phyloP scores from a whole-genome alignment of 2,113 vertebrate genomes.

The Mobula birostris region DNA sequence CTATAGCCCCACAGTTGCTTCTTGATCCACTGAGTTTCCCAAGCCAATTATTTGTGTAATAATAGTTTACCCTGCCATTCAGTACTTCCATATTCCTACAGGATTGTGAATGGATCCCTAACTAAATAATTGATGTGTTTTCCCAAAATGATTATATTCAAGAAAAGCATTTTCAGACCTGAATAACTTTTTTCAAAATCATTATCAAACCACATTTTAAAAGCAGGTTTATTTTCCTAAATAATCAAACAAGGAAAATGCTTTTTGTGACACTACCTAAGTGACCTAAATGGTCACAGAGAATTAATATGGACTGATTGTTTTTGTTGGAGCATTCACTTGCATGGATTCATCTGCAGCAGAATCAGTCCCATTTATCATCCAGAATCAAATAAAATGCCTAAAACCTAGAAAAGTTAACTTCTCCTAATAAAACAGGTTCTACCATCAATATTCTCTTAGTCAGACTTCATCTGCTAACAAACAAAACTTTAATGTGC shows the following conservation, averaged over 20 bases:
- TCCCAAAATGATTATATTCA: not conserved
- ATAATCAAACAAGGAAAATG: not conserved
- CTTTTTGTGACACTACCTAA: not conserved
- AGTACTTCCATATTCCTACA: not conserved
- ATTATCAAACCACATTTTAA: not conserved
- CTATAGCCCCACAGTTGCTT: no score
- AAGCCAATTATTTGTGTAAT: no score
- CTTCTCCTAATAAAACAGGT: not conserved
- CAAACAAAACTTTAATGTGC: not conserved
- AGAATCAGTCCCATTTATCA: not conserved
- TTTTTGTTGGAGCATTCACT: not conserved
- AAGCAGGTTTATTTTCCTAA: not conserved
- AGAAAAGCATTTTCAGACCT: not conserved
- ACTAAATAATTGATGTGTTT: not conserved
- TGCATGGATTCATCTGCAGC: not conserved
- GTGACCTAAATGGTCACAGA: not conserved
- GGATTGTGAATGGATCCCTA: not conserved
- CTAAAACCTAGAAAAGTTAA: not conserved
- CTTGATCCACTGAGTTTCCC: no score
- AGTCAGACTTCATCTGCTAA: not conserved
- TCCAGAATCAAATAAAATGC: not conserved
- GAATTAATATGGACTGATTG: not conserved
- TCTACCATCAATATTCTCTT: not conserved
- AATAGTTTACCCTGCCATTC: not conserved
- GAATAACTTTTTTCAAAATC: not conserved